A percentile compares a stretch with the other conserved stretches of the same genome.
Evolutionary conservation across 53 echinoderm and acorn worm species (phyloP).

Genomic region (Paracentrotus lividus): DNA sequence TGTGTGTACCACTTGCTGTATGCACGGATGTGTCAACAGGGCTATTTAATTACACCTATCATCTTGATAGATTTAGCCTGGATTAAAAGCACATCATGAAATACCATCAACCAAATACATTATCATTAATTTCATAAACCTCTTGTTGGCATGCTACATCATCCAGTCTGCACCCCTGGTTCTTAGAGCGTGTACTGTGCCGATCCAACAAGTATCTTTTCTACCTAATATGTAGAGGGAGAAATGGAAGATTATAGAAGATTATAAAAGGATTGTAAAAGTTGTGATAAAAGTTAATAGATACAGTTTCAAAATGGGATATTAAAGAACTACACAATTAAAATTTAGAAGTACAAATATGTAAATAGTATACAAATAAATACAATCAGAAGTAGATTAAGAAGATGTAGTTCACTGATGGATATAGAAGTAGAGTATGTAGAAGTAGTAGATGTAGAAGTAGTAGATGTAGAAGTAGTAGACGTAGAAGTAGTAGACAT

Average conservation of each 20-base stretch:
- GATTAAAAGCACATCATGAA: constrained; percentile 22
- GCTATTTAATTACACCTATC: constrained; percentile 7
- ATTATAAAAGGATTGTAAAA: too few relatives aligned
- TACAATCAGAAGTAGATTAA: constrained; percentile 6
- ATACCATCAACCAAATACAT: background rate
- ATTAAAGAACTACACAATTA: too few relatives aligned
- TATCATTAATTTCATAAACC: constrained; percentile 14
- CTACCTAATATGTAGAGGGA: too few relatives aligned
- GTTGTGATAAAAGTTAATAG: too few relatives aligned
- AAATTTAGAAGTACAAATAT: background rate
- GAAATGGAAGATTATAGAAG: too few relatives aligned
- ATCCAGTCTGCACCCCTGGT: background rate
- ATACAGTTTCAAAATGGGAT: too few relatives aligned
- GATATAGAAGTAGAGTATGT: constrained; percentile 12
- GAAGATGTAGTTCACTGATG: background rate
- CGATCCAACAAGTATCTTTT: too few relatives aligned
- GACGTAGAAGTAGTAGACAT: background rate
- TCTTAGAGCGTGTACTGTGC: too few relatives aligned
- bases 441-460: background rate
- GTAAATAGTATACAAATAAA: background rate
- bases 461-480: background rate
- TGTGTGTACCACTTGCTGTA: constrained; percentile 26
- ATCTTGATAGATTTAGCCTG: background rate
- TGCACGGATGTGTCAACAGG: constrained; percentile 6
- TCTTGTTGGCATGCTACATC: background rate